Base-by-base conservation (phyloP, 1,140 invertebrate genomes). In the Delia radicum region DNA sequence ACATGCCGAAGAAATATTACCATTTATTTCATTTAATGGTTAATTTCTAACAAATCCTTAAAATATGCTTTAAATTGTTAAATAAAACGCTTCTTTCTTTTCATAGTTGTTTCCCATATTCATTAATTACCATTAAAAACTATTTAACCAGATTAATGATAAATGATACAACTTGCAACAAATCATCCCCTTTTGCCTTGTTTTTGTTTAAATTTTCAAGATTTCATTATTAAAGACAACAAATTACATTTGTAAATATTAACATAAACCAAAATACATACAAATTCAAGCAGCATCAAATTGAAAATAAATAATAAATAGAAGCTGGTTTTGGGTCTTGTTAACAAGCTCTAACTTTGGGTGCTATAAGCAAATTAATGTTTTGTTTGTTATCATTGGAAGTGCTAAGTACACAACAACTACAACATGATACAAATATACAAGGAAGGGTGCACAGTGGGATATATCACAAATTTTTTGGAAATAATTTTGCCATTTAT, bases 221-320 rank as follows among this genome's bases (percentile, higher is more conserved):
- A 55, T 55, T 55, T 55, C 48, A 24, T 8, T 21, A 18, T 0
- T 24, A 21, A 55, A 21, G 48, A 31, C 13, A 69, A 69, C 65
- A 69, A 69, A 69, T 69, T 69, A 69, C 65, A 69, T 69, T 69
- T 69, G 65, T 69, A 69, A 69, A 69, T 33, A 69, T 69, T 55
- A 55, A 55, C 21, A 21, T 55, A 10, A 55, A 55, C 48, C 48
- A 55, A 21, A 55, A 5, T 55, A 21, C 13, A 37, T 21, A n/a
- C 48, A n/a, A 6, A 7, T 55, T 55, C 48, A 42, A 42, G n/a
- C n/a, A n/a, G n/a, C n/a, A n/a, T n/a, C n/a, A n/a, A n/a, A n/a
- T n/a, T n/a, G n/a, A n/a, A 48, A 55, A 55, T 55, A 24, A 55
- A 55, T 5, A 55, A 55, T 55, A 21, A 48, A 55, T 18, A n/a